These are phyloP conservation scores for Microcebus murinus DNA, from an alignment of 2,113 vertebrate genomes.

Conservation along the genomic window DNA sequence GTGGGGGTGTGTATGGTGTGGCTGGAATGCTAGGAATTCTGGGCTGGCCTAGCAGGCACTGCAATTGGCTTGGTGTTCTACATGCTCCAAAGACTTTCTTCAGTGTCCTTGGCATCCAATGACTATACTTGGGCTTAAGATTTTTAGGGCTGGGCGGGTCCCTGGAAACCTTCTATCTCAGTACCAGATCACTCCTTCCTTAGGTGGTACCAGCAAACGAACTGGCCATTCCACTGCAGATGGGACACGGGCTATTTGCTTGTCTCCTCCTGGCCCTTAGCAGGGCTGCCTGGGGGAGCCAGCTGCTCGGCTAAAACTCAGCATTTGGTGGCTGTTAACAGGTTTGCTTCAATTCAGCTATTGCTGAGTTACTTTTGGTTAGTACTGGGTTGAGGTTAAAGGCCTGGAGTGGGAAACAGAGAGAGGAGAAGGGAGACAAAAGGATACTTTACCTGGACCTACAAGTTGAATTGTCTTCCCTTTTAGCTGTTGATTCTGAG, in stretches of 20 bases:
- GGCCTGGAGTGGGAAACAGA: not conserved
- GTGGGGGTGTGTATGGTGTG: slow-evolving; percentile 64
- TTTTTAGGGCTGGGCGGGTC: slow-evolving; percentile 68
- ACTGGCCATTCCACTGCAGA: slow-evolving; percentile 34
- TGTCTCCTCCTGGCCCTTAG: slow-evolving; percentile 45
- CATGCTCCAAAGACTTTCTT: slow-evolving; percentile 75
- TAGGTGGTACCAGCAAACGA: slow-evolving; percentile 63
- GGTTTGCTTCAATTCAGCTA: slow-evolving; percentile 53
- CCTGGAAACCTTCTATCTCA: slow-evolving; percentile 68
- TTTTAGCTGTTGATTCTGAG: slow-evolving; percentile 24
- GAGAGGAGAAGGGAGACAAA: not conserved
- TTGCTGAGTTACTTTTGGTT: slow-evolving; percentile 47
- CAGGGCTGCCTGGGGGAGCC: slow-evolving; percentile 10
- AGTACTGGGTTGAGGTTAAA: slow-evolving; percentile 10
- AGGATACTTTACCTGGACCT: not conserved
- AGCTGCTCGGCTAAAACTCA: slow-evolving; percentile 43
- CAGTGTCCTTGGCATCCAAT: slow-evolving; percentile 72
- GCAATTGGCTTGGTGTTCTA: slow-evolving; percentile 71
- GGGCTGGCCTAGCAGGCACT: slow-evolving; percentile 70
- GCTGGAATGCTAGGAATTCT: slow-evolving; percentile 77
- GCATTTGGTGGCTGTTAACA: slow-evolving; percentile 61
- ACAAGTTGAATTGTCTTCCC: not conserved
- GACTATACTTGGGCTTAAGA: slow-evolving; percentile 68
- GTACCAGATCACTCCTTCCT: slow-evolving; percentile 62
- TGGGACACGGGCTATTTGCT: slow-evolving; percentile 38